Evolutionary conservation across 2,113 vertebrate genomes (phyloP), one percentile per base, ranked within the genome.

Genomic region (Isichthys henryi): DNA sequence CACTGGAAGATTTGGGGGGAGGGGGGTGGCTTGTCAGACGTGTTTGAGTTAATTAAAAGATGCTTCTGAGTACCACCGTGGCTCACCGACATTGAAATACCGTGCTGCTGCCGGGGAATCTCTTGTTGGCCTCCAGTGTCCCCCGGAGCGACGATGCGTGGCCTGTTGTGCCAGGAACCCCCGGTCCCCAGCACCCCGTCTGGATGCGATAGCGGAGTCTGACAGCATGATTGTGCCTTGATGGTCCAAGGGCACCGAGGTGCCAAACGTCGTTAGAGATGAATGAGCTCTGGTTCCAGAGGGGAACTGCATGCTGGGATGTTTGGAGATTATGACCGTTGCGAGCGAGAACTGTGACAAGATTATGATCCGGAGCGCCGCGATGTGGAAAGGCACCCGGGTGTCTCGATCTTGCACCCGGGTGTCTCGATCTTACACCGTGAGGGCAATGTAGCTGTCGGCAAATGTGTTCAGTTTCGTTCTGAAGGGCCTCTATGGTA

Each of bases 41-140:
- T 66, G 21, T 45, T 88, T 17, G 27, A 88, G 87, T 88, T 70
- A 70, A 74, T 88, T 62, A 70, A 88, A 53, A 89, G 83, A 82
- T 82, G 31, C 48, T 11, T 23, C 48, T 48, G 88, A 82, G 17
- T 17, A 13, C 17, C 48, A n/a, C 46, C 19, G 15, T 46, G 80
- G 5, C 27, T 85, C 46, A 11, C 19, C n/a, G 27, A 2, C 46
- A 6, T 48, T 50, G 27, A 84, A 23, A 89, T 82, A 23, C 11
- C 6, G 17, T 4, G 85, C 1, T 31, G n/a, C 48, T 7, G 52
- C 11, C 13, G 19, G 35, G 35, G 84, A 27, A 11, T 84, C 52
- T 85, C n/a, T 43, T 45, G n/a, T 23, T 53, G 31, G n/a, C 88
- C 46, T 80, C 66, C 31, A 1, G 46, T n/a, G 11, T 52, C 56